Percentiles rank a stretch among this genome's conserved stretches.
Conservation (phyloP, 2,888 invertebrate genomes). For the Hecatera dysodea region DNA sequence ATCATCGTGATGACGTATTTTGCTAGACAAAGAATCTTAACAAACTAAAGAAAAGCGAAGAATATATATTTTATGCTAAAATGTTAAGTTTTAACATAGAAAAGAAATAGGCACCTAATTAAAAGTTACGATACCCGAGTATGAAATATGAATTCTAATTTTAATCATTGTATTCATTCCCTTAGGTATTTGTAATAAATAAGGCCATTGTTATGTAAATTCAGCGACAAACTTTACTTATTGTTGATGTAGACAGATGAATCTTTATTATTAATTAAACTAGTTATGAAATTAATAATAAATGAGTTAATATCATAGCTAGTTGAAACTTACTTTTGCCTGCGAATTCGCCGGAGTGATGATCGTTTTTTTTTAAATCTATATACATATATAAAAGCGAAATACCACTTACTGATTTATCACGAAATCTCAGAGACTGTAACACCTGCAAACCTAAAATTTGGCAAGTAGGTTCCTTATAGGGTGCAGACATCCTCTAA, state of each 20-base stretch:
- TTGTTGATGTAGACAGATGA: slow-evolving; percentile 35
- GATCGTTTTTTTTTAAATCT: too few relatives aligned
- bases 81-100: background rate
- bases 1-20: background rate
- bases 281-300: slow-evolving; percentile 9
- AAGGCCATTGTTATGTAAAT: slow-evolving; percentile 42
- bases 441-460: too few relatives aligned
- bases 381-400: too few relatives aligned
- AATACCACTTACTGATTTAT: too few relatives aligned
- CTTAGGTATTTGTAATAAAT: slow-evolving; percentile 16
- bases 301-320: background rate
- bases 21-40: background rate
- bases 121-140: slow-evolving; percentile 15
- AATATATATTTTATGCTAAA: background rate
- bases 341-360: rapidly evolving
- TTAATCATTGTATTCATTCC: slow-evolving; percentile 25
- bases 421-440: too few relatives aligned
- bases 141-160: slow-evolving; percentile 34
- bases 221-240: slow-evolving; percentile 21
- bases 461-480: too few relatives aligned
- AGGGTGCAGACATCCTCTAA: too few relatives aligned
- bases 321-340: background rate
- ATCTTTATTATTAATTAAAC: slow-evolving; percentile 33
- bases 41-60: background rate
- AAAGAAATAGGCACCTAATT: slow-evolving; percentile 10